Conservation (phyloP, 2,888 invertebrate genomes). For the Lordiphosa andalusiaca region DNA sequence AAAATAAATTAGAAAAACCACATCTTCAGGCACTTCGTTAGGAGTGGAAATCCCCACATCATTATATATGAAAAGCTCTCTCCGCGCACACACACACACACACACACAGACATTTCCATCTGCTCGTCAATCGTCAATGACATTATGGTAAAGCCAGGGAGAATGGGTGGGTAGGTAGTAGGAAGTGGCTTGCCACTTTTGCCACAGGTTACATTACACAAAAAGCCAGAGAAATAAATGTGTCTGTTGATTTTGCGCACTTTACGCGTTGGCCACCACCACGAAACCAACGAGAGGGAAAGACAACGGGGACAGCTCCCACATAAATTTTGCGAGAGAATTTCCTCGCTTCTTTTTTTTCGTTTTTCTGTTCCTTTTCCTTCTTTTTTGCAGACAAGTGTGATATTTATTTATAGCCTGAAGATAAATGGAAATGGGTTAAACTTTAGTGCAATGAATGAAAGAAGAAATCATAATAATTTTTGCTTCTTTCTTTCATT, state of each 20-base stretch:
- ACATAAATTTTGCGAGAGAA: conserved; percentile 35
- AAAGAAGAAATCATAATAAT: conserved; percentile 35
- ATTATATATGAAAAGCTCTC: conserved; percentile 22
- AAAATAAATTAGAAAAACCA: too few species aligned
- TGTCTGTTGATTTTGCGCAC: conserved; percentile 57
- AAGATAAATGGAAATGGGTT: conserved; percentile 69
- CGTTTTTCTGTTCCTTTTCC: too few species aligned
- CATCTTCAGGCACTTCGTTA: too few species aligned
- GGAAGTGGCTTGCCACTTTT: conserved; percentile 23
- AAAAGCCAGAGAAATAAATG: conserved; percentile 45
- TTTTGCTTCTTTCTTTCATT: conserved; percentile 3
- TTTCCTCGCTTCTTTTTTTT: conserved; percentile 25
- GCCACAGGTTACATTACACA: conserved; percentile 40
- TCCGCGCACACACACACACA: conserved; percentile 11
- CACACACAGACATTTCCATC: conserved; percentile 32
- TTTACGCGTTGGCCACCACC: conserved; percentile 26
- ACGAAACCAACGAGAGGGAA: too few species aligned
- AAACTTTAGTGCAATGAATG: conserved; percentile 34
- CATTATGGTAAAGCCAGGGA: neutral
- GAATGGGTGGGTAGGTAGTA: neutral
- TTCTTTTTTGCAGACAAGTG: conserved; percentile 43
- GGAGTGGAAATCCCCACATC: neutral
- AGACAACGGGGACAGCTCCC: conserved; percentile 24
- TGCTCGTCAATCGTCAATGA: conserved; percentile 52
- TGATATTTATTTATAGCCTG: conserved; percentile 60